Percentiles rank a stretch among this genome's conserved stretches.
Evolutionary conservation across 2,113 vertebrate species (phyloP).

Genomic region (Apodemus sylvaticus): DNA sequence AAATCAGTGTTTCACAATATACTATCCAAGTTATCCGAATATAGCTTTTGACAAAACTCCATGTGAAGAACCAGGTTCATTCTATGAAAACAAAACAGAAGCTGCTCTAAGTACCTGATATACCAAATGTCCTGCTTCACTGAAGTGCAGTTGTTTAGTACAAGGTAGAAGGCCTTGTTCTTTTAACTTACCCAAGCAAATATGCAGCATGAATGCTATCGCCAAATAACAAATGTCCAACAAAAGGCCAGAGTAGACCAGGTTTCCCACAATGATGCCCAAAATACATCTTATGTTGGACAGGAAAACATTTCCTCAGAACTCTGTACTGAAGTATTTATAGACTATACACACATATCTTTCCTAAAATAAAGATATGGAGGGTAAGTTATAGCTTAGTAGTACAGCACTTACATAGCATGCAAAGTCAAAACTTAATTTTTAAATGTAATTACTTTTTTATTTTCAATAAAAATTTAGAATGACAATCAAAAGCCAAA

Average conservation of each 20-base stretch:
- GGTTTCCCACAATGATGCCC: background rate
- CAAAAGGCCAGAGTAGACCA: background rate
- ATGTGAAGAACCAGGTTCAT: background rate
- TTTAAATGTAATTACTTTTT: background rate
- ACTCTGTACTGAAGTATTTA: background rate
- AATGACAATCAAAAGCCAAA: constrained; percentile 21
- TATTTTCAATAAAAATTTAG: constrained; percentile 25
- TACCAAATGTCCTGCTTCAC: background rate
- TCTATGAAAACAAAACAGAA: constrained; percentile 1
- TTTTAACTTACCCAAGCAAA: constrained; percentile 32
- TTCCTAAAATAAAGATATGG: constrained; percentile 46
- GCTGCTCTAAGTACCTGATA: background rate
- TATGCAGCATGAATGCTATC: background rate
- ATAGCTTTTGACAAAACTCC: background rate
- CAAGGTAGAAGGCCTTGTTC: background rate
- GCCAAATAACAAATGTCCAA: constrained; percentile 39
- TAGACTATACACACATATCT: background rate
- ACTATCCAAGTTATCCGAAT: constrained; percentile 28
- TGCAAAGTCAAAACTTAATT: background rate
- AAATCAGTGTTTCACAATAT: constrained; percentile 17
- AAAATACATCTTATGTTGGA: background rate
- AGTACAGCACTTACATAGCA: background rate
- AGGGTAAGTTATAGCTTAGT: background rate
- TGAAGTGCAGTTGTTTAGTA: background rate
- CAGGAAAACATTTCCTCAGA: constrained; percentile 11